Evolutionary conservation across 2,113 vertebrate species (phyloP), one percentile per base, ranked within the genome.

Genomic region (Melospiza georgiana): DNA sequence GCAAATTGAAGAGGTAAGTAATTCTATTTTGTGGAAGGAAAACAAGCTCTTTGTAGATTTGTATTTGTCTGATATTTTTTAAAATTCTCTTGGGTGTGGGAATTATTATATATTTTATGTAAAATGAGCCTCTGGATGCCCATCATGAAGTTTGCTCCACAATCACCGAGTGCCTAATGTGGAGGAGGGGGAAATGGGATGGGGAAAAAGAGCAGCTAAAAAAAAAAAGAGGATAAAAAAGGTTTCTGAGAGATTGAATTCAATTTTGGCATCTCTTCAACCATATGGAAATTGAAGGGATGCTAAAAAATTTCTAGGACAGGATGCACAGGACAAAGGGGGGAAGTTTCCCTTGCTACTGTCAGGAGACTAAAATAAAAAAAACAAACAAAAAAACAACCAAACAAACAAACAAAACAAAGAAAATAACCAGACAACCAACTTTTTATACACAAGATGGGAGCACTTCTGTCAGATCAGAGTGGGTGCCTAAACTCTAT

Each of bases 191-290:
- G 21, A 66, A 96, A 78, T n/a, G 43, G 52, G 30, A 33, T 77
- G 27, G 21, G 44, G 7, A 63, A 57, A 91, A 94, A 95, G 95
- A 96, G 58, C 90, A 97, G 87, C 96, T 91, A 84, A 91, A 96
- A 78, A 96, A 78, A 96, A 96, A 85, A 95, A 79, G 9, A 83
- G 72, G 48, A 94, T 85, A 94, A 94, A 97, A 96, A 95, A 95
- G 25, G 91, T 62, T 94, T 95, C 78, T 28, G 13, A 91, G 80
- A 84, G 76, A 72, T 37, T 78, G 30, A 83, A 93, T 97, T 95
- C 28, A 22, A 51, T 76, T 71, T 51, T 96, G 95, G 95, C 87
- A 74, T 82, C 52, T 87, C 93, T 95, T 87, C 86, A 97, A 97
- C 80, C 93, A 96, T 85, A 94, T 84, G 94, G 93, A 92, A 92